phyloP scores from a whole-genome alignment of 1,140 invertebrate species.

The Sminthurides bifidus region DNA sequence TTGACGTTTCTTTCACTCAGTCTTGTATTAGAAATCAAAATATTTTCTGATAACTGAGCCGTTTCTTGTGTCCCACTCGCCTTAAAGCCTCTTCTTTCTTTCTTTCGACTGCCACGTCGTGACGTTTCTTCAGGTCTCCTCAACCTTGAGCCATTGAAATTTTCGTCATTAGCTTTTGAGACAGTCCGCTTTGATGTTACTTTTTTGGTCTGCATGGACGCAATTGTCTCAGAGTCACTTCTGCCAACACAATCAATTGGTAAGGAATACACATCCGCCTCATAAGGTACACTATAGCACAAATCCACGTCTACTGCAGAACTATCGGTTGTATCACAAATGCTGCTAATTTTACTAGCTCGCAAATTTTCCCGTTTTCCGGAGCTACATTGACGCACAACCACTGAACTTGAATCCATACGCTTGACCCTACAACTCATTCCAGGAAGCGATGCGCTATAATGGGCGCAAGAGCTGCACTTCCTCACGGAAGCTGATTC shows the following conservation, averaged over 20 bases:
- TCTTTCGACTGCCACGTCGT: neutral
- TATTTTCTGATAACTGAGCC: too few relatives aligned
- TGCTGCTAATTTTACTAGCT: neutral
- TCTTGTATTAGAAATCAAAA: slow-evolving; percentile 4
- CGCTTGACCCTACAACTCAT: slow-evolving; percentile 1
- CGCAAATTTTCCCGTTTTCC: neutral
- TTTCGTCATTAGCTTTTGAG: slow-evolving; percentile 38
- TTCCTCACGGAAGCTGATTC: neutral
- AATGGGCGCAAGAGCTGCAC: too few relatives aligned
- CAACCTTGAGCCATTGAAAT: slow-evolving; percentile 37
- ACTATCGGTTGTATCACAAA: neutral
- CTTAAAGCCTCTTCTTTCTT: slow-evolving; percentile 2
- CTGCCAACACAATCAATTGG: slow-evolving; percentile 60
- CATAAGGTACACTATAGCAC: slow-evolving; percentile 65
- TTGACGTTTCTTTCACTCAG: slow-evolving; percentile 8
- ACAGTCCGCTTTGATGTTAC: slow-evolving; percentile 48
- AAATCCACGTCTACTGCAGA: slow-evolving; percentile 5
- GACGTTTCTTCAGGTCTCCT: neutral
- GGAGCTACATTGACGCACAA: neutral
- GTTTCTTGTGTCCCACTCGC: too few relatives aligned
- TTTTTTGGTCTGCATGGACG: slow-evolving; percentile 42
- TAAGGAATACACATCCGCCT: slow-evolving; percentile 72
- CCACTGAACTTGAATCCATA: neutral
- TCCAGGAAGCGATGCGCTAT: neutral
- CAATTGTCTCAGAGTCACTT: slow-evolving; percentile 34